A percentile compares a stretch with the other conserved stretches of the same genome.
phyloP scores from a whole-genome alignment of 2,888 invertebrate species.

The Oasisia sp. region DNA sequence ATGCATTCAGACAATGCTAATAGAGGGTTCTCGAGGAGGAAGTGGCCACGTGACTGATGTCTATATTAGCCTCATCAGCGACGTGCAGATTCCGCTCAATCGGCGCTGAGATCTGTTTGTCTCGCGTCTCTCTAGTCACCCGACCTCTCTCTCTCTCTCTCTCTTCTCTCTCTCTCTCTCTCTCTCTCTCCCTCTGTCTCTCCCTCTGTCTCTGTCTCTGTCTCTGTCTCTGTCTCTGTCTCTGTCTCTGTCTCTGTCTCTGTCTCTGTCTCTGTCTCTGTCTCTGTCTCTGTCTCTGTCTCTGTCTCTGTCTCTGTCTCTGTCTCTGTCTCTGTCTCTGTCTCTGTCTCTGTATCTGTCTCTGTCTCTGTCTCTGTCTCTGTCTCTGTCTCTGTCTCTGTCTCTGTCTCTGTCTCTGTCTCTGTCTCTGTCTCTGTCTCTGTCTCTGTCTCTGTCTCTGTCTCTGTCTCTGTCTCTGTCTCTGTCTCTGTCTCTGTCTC shows the following conservation, averaged over 20 bases:
- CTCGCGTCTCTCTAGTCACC: neutral
- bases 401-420: no score
- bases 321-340: no score
- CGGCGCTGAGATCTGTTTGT: neutral
- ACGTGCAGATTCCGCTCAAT: neutral
- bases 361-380: no score
- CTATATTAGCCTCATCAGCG: conserved; percentile 1
- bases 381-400: no score
- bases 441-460: no score
- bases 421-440: no score
- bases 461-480: no score
- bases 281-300: neutral
- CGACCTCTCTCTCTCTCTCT: neutral
- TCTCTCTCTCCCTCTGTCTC: conserved; percentile 28
- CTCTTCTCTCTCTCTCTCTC: conserved; percentile 18
- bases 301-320: no score
- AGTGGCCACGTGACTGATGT: neutral
- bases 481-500: no score
- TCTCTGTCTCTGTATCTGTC: no score
- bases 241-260: conserved; percentile 32
- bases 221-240: conserved; percentile 30
- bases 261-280: conserved; percentile 31
- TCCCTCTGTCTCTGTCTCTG: conserved; percentile 26
- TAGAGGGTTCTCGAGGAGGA: neutral
- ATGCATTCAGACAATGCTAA: neutral